Evolutionary conservation across 2,113 vertebrate species (phyloP).

Genomic region (Noturus placidus): DNA sequence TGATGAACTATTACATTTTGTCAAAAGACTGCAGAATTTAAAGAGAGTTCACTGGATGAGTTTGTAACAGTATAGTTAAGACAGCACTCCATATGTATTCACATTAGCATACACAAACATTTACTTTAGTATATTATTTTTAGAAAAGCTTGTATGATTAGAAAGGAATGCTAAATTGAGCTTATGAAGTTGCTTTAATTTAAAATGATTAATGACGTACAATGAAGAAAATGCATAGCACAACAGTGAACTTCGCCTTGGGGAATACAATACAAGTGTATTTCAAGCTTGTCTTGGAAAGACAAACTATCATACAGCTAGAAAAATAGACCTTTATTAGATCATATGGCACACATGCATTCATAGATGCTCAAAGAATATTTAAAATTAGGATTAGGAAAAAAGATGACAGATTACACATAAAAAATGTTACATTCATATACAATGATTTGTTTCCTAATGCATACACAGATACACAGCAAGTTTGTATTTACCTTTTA

Average conservation of each 20-base stretch:
- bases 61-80: background rate
- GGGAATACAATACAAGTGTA: background rate
- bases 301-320: constrained; percentile 51
- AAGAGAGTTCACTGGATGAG: background rate
- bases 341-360: constrained; percentile 60
- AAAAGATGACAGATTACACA: constrained; percentile 43
- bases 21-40: background rate
- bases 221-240: too few species aligned
- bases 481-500: constrained; percentile 20
- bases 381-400: constrained; percentile 44
- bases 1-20: background rate
- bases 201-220: background rate
- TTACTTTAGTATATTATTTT: background rate
- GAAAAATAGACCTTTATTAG: constrained; percentile 70
- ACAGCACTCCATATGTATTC: background rate
- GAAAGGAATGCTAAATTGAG: background rate
- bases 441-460: constrained; percentile 47
- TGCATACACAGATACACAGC: constrained; percentile 46
- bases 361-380: constrained; percentile 63
- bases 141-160: background rate
- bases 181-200: background rate
- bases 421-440: constrained; percentile 48
- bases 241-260: background rate
- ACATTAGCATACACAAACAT: background rate
- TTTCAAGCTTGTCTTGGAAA: constrained; percentile 44